phyloP scores from a whole-genome alignment of 2,888 invertebrate species.

The Pogonocherus hispidulus region DNA sequence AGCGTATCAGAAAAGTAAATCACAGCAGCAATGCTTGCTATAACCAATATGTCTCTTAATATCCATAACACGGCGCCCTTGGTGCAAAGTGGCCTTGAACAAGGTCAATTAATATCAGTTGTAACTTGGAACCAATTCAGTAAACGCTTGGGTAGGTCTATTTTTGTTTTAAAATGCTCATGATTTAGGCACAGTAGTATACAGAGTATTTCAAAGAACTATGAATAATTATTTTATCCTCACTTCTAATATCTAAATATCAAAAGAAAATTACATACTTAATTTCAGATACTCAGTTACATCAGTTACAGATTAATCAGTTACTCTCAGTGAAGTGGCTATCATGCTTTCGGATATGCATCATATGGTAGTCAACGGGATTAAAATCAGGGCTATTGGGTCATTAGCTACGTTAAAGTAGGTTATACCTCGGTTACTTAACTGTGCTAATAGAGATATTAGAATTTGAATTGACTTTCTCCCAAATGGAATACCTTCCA shows the following conservation, averaged over 20 bases:
- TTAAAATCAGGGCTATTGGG: conserved; percentile 1
- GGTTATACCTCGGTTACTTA: not conserved
- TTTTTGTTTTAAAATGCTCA: not conserved
- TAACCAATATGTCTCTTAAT: not conserved
- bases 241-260: too few relatives aligned
- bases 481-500: too few relatives aligned
- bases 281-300: too few relatives aligned
- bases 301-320: too few relatives aligned
- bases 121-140: not conserved
- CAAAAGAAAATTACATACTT: too few relatives aligned
- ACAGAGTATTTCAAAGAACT: too few relatives aligned
- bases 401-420: not conserved
- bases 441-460: not conserved
- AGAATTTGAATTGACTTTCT: not conserved
- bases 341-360: not conserved
- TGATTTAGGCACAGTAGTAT: too few relatives aligned
- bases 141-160: not conserved
- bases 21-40: not conserved
- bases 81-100: not conserved
- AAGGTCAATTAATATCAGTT: not conserved
- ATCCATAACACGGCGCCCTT: not conserved
- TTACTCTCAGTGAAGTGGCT: too few relatives aligned
- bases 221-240: too few relatives aligned
- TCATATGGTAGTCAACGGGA: not conserved
- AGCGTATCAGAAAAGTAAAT: not conserved